Evolutionary conservation across 1,140 invertebrate genomes (phyloP).

Genomic region (Microplitis demolitor): DNA sequence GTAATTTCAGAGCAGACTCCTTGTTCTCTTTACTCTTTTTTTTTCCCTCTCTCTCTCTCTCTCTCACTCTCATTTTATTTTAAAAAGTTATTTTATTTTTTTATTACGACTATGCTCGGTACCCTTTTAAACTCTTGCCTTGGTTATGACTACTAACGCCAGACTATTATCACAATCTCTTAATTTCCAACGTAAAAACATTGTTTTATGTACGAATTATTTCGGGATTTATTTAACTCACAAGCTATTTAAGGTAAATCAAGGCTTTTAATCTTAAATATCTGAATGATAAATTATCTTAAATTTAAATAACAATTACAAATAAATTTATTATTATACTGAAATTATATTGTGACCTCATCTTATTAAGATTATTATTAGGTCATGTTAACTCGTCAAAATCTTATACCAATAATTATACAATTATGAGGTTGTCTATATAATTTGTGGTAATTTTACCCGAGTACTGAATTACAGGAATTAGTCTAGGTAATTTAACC

Average conservation of each 20-base stretch:
- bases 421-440: too few relatives aligned
- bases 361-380: too few relatives aligned
- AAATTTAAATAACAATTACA: too few relatives aligned
- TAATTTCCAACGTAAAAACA: conserved; percentile 52
- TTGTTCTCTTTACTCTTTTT: neutral
- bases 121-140: conserved; percentile 12
- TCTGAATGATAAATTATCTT: too few relatives aligned
- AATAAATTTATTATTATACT: too few relatives aligned
- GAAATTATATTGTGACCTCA: too few relatives aligned
- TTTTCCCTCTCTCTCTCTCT: conserved; percentile 25
- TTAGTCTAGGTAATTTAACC: too few relatives aligned
- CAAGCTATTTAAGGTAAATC: neutral
- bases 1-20: conserved; percentile 47
- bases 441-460: too few relatives aligned
- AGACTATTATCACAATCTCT: conserved; percentile 59
- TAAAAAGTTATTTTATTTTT: conserved; percentile 14
- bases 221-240: too few relatives aligned
- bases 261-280: neutral
- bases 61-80: conserved; percentile 24
- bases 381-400: too few relatives aligned
- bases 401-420: too few relatives aligned
- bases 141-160: conserved; percentile 43
- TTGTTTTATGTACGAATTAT: conserved; percentile 36
- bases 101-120: neutral
- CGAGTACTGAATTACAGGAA: too few relatives aligned